Percentiles rank a stretch among this genome's conserved stretches.
These are phyloP conservation scores for Thecophora atra DNA, from an alignment of 2,888 invertebrate genomes.

Conservation along the genomic window DNA sequence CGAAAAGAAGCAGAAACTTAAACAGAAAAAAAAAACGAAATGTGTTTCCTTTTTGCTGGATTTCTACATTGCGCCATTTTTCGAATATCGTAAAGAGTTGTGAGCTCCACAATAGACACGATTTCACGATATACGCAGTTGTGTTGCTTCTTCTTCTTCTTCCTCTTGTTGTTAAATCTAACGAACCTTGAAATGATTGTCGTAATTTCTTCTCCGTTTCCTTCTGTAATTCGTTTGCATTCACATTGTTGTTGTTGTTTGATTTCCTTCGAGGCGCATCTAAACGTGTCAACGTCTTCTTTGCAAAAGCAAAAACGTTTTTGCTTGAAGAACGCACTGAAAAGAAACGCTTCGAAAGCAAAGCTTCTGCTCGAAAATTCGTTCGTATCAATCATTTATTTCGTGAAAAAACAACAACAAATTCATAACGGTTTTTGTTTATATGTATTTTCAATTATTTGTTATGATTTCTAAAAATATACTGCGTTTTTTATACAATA, in stretches of 20 bases:
- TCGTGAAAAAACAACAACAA: no score
- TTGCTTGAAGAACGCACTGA: conserved; percentile 9
- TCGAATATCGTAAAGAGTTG: background rate
- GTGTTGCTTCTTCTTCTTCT: conserved; percentile 15
- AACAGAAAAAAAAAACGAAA: conserved; percentile 33
- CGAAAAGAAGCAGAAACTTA: no score
- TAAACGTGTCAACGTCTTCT: conserved; percentile 22
- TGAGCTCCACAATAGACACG: background rate
- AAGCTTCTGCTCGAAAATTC: background rate
- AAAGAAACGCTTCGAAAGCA: background rate
- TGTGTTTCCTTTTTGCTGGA: conserved; percentile 15
- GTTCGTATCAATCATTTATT: no score
- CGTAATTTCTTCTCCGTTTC: conserved; percentile 45
- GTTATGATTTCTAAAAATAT: no score
- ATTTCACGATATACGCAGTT: conserved; percentile 25
- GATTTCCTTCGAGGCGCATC: conserved; percentile 14
- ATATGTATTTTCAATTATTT: no score
- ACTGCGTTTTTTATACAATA: no score
- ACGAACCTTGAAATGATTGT: conserved; percentile 65
- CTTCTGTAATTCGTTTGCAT: background rate
- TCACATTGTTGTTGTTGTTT: conserved; percentile 19
- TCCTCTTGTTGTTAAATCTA: conserved; percentile 52
- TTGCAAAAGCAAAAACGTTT: background rate
- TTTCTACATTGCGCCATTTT: conserved; percentile 9
- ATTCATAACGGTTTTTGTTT: background rate